A percentile compares a stretch with the other conserved stretches of the same genome.
phyloP scores from a whole-genome alignment of 2,113 vertebrate species.

The Colistium nudipinnis region DNA sequence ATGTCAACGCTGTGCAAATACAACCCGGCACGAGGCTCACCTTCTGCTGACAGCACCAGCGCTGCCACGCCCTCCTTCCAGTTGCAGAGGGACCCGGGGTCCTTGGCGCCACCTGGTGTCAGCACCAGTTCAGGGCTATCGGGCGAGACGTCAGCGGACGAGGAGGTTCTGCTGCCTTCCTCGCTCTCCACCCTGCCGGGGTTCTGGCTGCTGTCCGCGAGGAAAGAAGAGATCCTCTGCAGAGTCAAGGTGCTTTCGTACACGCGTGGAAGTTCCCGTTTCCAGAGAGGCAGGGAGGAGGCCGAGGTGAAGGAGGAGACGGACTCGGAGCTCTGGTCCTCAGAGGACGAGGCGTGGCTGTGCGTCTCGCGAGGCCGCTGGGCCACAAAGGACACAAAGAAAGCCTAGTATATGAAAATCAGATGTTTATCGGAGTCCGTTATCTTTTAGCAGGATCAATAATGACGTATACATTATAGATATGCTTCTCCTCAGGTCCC shows the following conservation, averaged over 20 bases:
- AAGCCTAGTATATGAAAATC: not conserved
- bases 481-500: slow-evolving; percentile 9
- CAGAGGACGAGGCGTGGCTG: slow-evolving; percentile 17
- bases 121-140: slow-evolving; percentile 20
- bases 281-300: slow-evolving; percentile 30
- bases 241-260: slow-evolving; percentile 33
- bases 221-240: slow-evolving; percentile 48
- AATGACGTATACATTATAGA: slow-evolving; percentile 18
- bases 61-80: slow-evolving; percentile 31
- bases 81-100: slow-evolving; percentile 15
- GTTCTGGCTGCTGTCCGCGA: slow-evolving; percentile 35
- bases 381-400: not conserved
- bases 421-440: too few species aligned
- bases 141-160: not conserved
- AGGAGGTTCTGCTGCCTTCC: not conserved
- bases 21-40: slow-evolving; percentile 37
- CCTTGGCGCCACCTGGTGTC: slow-evolving; percentile 60
- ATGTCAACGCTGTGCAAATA: not conserved
- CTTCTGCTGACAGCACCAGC: slow-evolving; percentile 19
- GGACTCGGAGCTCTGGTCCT: slow-evolving; percentile 30
- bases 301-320: slow-evolving; percentile 44
- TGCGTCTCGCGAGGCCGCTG: slow-evolving; percentile 13
- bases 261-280: not conserved
- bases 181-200: slow-evolving; percentile 22
- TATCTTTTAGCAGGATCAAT: not conserved